Evolutionary conservation across 2,888 invertebrate genomes (phyloP).

Genomic region (Nyleta sp.): DNA sequence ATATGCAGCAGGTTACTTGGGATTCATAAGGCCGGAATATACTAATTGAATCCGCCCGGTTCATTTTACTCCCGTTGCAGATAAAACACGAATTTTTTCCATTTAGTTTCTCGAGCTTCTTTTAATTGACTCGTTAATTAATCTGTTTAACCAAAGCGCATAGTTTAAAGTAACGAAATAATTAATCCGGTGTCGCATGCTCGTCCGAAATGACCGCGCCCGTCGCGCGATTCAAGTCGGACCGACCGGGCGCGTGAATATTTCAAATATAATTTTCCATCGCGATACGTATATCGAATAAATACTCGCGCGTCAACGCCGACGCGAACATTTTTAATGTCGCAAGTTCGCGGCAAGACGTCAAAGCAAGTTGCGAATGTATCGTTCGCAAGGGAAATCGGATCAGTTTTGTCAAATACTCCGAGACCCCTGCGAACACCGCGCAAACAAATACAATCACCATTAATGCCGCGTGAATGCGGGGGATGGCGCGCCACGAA

Average conservation of each 20-base stretch:
- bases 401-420: slow-evolving; percentile 6
- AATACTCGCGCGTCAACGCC: background rate
- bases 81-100: slow-evolving; percentile 12
- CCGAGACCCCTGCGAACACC: background rate
- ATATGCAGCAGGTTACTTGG: background rate
- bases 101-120: background rate
- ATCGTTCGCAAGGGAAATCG: slow-evolving; percentile 24
- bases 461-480: background rate
- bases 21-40: background rate
- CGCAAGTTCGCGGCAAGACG: background rate
- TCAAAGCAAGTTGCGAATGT: slow-evolving; percentile 8
- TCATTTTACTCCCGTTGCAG: slow-evolving; percentile 12
- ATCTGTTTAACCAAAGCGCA: background rate
- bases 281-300: background rate
- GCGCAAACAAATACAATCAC: slow-evolving; percentile 5
- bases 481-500: background rate
- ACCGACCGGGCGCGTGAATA: background rate
- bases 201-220: too few species aligned
- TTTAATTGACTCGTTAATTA: slow-evolving; percentile 18
- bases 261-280: background rate
- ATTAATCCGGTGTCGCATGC: too few species aligned
- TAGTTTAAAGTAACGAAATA: too few species aligned
- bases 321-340: background rate
- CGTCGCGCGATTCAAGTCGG: too few species aligned
- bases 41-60: background rate